phyloP scores from a whole-genome alignment of 2,113 vertebrate genomes.

The Anhinga rufa region DNA sequence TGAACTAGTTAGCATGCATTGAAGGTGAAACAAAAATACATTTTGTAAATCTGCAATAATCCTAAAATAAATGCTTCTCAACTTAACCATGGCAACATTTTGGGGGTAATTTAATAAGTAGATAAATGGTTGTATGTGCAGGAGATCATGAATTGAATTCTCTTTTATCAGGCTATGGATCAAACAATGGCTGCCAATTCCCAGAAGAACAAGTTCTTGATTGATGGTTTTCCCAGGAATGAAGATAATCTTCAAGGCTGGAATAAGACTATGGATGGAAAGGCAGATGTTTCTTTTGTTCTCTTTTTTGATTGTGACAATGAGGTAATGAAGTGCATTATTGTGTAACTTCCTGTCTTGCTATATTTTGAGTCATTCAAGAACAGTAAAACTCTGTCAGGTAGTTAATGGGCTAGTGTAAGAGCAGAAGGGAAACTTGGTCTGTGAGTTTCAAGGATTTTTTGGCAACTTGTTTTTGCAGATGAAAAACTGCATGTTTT shows the following conservation, averaged over 20 bases:
- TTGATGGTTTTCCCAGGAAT: slow-evolving; percentile 97
- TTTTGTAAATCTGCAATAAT: neutral
- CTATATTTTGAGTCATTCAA: neutral
- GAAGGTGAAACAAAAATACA: neutral
- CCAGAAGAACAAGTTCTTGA: slow-evolving; percentile 91
- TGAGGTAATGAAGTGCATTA: slow-evolving; percentile 77
- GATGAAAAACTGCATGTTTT: neutral
- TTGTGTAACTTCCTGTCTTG: neutral
- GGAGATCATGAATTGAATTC: neutral
- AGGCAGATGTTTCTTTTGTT: slow-evolving; percentile 93
- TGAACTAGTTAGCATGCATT: neutral
- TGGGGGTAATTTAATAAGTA: neutral
- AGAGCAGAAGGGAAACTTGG: neutral
- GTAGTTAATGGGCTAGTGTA: neutral
- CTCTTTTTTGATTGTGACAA: slow-evolving; percentile 96
- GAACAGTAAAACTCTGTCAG: neutral
- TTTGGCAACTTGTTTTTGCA: neutral
- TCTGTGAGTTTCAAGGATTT: neutral
- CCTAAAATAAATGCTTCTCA: neutral
- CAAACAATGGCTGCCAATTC: slow-evolving; percentile 76
- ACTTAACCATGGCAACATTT: neutral
- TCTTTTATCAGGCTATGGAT: slow-evolving; percentile 83
- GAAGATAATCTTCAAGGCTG: slow-evolving; percentile 96
- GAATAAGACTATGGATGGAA: slow-evolving; percentile 87
- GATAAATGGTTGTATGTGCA: neutral